These are phyloP conservation scores for Nysson spinosus DNA, from an alignment of 2,888 invertebrate genomes.

Conservation along the genomic window DNA sequence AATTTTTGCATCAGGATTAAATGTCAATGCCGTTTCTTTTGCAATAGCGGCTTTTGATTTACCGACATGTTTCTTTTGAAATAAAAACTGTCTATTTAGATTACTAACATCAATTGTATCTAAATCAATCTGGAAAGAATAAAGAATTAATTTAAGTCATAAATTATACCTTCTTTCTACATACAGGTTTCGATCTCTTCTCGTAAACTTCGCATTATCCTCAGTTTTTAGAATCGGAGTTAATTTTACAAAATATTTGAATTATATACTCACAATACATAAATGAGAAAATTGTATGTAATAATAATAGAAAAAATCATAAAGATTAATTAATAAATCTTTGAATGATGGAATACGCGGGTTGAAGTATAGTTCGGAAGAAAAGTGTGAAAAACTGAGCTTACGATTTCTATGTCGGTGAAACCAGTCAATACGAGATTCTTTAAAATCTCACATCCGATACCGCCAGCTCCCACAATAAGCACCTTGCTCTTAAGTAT, in stretches of 20 bases:
- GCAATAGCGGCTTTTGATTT: conserved; percentile 97
- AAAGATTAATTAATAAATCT: too few relatives aligned
- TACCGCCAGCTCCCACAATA: conserved; percentile 98
- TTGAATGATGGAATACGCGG: too few relatives aligned
- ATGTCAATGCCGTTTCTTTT: conserved; percentile 90
- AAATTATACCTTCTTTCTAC: neutral
- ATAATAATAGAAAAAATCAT: too few relatives aligned
- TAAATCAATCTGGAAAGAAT: conserved; percentile 92
- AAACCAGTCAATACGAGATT: conserved; percentile 97
- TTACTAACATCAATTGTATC: conserved; percentile 99
- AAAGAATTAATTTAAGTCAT: neutral
- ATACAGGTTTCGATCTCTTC: neutral
- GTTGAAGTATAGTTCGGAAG: too few relatives aligned
- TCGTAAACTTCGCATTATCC: too few relatives aligned
- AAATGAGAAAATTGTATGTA: too few relatives aligned
- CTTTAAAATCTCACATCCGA: conserved; percentile 99
- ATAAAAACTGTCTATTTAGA: conserved; percentile 98
- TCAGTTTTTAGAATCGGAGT: too few relatives aligned
- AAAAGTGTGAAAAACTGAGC: conserved; percentile 71
- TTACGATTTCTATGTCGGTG: conserved; percentile 94
- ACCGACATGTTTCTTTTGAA: conserved; percentile 98
- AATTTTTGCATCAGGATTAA: conserved; percentile 93
- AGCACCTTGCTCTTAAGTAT: conserved; percentile 87
- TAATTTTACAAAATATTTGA: too few relatives aligned
- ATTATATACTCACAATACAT: too few relatives aligned